phyloP scores from a whole-genome alignment of 2,797 vertebrate species.

The Iguana delicatissima region DNA sequence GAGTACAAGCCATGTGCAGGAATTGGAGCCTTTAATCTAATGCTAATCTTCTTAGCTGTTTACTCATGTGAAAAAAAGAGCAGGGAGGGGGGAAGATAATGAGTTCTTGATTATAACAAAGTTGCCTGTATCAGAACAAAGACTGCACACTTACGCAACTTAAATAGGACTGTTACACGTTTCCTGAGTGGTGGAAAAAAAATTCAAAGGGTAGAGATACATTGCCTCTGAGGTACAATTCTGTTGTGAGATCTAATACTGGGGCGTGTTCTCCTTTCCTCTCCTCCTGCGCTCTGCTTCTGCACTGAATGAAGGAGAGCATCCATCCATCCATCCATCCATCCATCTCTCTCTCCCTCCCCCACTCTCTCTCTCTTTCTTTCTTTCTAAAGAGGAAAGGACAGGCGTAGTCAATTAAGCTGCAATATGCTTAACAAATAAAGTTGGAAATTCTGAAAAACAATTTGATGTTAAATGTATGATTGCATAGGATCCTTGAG shows the following conservation, averaged over 20 bases:
- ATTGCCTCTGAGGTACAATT: background rate
- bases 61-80: background rate
- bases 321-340: background rate
- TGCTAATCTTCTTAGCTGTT: background rate
- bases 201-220: background rate
- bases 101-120: background rate
- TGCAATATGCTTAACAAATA: background rate
- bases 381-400: background rate
- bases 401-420: background rate
- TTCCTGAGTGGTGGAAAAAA: background rate
- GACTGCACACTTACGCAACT: background rate
- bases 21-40: conserved; percentile 20
- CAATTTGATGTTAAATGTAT: background rate
- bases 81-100: background rate
- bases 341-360: too few species aligned
- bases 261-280: background rate
- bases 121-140: conserved; percentile 7
- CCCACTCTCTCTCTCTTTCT: too few species aligned
- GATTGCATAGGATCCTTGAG: background rate
- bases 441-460: background rate
- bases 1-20: background rate
- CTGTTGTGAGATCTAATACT: background rate
- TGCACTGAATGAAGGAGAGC: background rate
- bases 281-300: too few species aligned
- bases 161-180: background rate